Evolutionary conservation across 2,113 vertebrate genomes (phyloP), one percentile per base, ranked within the genome.

Genomic region (Microcebus ravelobensis): DNA sequence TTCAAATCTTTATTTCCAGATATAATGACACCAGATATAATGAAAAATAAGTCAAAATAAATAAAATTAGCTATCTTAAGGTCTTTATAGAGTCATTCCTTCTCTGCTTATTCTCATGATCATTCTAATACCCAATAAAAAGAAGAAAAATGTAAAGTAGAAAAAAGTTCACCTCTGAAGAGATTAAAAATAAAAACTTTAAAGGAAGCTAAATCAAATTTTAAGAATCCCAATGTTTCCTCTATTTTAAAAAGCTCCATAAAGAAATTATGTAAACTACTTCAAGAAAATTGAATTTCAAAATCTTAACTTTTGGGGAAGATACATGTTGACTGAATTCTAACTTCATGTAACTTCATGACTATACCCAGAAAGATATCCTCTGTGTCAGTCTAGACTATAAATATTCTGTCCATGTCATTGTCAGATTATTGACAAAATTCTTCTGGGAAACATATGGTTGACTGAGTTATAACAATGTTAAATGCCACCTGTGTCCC

Each of bases 381-480:
- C 5, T 68, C 21, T 89, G 17, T 82, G 23, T 91, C 1, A 48
- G 13, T 29, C 18, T 68, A 65, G 20, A 36, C 39, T 93, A 21
- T 70, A 91, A 93, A 90, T 77, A 89, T 73, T 90, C 71, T 91
- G 1, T 27, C 31, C 25, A 76, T 84, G 31, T 81, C 42, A 93
- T 68, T 91, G 5, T 74, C 87, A 94, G 93, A 76, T 34, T 90
- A 77, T 59, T 96, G 70, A 95, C 42, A 91, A 94, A 73, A 94
- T 67, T 92, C n/a, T 95, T 90, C 57, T 36, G 48, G 65, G 67
- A 89, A 94, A 91, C 57, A 92, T 76, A 90, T 83, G 82, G 68
- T 94, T 95, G 73, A 59, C 17, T 83, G 42, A 82, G 42, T 83
- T 86, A 94, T 70, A 97, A 71, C 59, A 96, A 34, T 80, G 52